Conservation (phyloP, 92 coral and sea anemone genomes). For the Actinostola sp. region DNA sequence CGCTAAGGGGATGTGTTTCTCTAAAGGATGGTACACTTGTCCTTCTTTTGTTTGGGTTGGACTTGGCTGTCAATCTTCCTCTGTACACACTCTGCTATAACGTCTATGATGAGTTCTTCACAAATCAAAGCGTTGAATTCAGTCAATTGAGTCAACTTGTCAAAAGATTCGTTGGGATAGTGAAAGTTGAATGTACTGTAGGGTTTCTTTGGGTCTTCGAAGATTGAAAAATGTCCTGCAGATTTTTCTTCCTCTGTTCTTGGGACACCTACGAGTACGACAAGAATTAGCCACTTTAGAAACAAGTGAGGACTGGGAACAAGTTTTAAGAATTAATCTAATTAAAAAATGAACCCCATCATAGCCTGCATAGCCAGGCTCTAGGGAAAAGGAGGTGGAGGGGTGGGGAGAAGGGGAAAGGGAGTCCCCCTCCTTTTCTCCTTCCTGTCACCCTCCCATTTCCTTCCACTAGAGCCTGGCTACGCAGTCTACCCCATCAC, state of each 20-base stretch:
- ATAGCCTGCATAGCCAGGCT: neutral
- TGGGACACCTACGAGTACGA: conserved; percentile 51
- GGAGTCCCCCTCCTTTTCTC: too few species aligned
- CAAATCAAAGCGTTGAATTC: conserved; percentile 78
- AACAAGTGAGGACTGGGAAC: too few species aligned
- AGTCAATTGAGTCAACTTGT: conserved; percentile 66
- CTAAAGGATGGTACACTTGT: conserved; percentile 9
- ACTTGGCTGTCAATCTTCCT: conserved; percentile 21
- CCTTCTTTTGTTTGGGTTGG: conserved; percentile 12
- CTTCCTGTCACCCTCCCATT: too few species aligned
- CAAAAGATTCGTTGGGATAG: conserved; percentile 62
- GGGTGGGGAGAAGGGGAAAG: too few species aligned
- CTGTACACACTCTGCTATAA: conserved; percentile 66
- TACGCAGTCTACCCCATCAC: too few species aligned
- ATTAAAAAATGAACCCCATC: too few species aligned
- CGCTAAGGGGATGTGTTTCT: neutral
- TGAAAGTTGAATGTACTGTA: conserved; percentile 85
- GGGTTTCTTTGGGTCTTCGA: conserved; percentile 73
- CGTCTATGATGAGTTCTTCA: conserved; percentile 69
- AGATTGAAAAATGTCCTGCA: conserved; percentile 63
- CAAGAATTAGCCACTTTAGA: neutral
- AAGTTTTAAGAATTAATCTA: too few species aligned
- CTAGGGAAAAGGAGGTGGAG: too few species aligned
- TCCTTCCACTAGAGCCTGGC: too few species aligned
- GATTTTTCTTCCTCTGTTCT: conserved; percentile 72